These are phyloP conservation scores for Colletes gigas DNA, from an alignment of 1,140 invertebrate species.

Conservation along the genomic window DNA sequence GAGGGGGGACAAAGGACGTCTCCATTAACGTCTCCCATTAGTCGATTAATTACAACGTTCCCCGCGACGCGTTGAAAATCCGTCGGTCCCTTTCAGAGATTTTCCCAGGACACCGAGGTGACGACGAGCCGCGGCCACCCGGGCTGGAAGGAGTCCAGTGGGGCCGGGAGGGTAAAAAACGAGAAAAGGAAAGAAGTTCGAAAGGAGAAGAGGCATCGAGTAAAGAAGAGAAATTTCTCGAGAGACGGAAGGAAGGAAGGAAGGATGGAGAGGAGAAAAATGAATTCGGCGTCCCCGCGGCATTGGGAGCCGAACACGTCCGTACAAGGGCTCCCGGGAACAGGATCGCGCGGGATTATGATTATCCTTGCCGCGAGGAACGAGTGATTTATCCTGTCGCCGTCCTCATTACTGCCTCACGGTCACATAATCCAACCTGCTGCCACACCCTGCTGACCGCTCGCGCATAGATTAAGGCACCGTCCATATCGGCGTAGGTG, in stretches of 20 bases:
- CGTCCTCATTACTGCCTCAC: constrained; percentile 76
- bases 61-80: constrained; percentile 7
- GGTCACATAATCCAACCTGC: constrained; percentile 72
- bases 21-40: constrained; percentile 1
- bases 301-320: constrained; percentile 35
- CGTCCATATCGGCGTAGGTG: constrained; percentile 64
- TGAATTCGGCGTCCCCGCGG: constrained; percentile 71
- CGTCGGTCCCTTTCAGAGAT: constrained; percentile 33
- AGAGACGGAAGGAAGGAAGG: constrained; percentile 71
- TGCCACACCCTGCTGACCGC: constrained; percentile 73
- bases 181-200: constrained; percentile 15
- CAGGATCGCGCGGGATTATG: constrained; percentile 72
- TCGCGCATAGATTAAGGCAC: constrained; percentile 68
- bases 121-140: constrained; percentile 15
- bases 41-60: constrained; percentile 42
- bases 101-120: constrained; percentile 21
- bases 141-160: neutral
- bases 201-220: neutral
- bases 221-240: constrained; percentile 69
- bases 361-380: constrained; percentile 74
- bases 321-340: constrained; percentile 61
- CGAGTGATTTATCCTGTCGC: constrained; percentile 78
- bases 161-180: constrained; percentile 1
- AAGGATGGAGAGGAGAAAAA: constrained; percentile 72
- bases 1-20: neutral